phyloP scores from a whole-genome alignment of 2,888 invertebrate species.

The Drosophila acutilabella region DNA sequence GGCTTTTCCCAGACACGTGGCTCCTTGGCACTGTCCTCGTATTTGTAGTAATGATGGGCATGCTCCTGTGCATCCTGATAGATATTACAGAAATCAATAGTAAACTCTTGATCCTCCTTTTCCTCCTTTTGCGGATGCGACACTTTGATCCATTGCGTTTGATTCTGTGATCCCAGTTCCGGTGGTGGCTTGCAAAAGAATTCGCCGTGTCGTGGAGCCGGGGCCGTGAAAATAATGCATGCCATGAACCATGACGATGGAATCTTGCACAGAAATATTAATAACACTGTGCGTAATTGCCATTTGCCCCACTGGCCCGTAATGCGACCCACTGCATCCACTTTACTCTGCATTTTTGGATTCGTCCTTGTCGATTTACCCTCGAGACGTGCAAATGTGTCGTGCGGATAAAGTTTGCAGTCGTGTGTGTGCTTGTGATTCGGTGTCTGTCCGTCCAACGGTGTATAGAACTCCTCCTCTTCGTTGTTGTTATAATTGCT shows the following conservation, averaged over 20 bases:
- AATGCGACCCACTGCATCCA: conserved; percentile 85
- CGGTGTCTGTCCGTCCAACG: conserved; percentile 32
- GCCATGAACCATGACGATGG: conserved; percentile 86
- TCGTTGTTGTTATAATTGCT: conserved; percentile 45
- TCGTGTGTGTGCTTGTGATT: conserved; percentile 58
- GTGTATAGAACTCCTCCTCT: conserved; percentile 52
- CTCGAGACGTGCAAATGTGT: conserved; percentile 79
- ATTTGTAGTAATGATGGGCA: conserved; percentile 83
- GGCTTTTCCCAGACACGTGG: conserved; percentile 83
- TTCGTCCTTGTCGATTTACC: conserved; percentile 73
- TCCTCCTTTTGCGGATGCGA: conserved; percentile 85
- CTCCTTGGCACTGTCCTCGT: conserved; percentile 77
- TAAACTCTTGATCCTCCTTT: conserved; percentile 83
- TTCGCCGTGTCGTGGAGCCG: conserved; percentile 84
- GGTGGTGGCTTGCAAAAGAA: conserved; percentile 85
- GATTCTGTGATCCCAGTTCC: conserved; percentile 77
- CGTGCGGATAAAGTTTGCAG: conserved; percentile 79
- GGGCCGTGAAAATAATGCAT: conserved; percentile 86
- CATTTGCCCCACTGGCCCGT: conserved; percentile 85
- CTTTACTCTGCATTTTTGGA: conserved; percentile 82
- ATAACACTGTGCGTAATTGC: conserved; percentile 85
- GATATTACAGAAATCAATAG: conserved; percentile 85
- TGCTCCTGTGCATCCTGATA: conserved; percentile 84
- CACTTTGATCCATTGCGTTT: conserved; percentile 84
- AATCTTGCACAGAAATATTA: conserved; percentile 85